These are phyloP conservation scores for Ptychochromis oligacanthus DNA, from an alignment of 2,113 vertebrate species.

Conservation along the genomic window DNA sequence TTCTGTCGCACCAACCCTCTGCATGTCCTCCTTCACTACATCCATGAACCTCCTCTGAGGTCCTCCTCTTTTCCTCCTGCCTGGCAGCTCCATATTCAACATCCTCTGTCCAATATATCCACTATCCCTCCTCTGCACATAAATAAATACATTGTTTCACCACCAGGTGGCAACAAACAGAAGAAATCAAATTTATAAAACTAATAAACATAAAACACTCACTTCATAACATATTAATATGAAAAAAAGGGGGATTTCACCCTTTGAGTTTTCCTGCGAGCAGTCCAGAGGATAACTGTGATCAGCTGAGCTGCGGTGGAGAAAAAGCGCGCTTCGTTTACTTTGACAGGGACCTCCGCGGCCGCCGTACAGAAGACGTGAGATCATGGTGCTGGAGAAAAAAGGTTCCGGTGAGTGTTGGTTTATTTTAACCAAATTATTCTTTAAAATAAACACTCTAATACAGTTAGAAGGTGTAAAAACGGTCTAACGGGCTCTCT, in stretches of 20 bases:
- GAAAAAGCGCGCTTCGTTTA: background rate
- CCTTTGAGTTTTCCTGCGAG: background rate
- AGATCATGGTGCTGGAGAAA: conserved; percentile 70
- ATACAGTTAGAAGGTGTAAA: background rate
- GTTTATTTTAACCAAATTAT: accelerated
- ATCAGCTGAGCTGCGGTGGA: too few species aligned
- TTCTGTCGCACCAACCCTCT: background rate
- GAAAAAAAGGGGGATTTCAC: background rate
- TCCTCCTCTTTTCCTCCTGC: background rate
- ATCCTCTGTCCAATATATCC: background rate
- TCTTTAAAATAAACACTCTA: background rate
- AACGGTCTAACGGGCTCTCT: background rate
- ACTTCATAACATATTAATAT: background rate
- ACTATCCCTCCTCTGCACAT: background rate
- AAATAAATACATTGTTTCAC: background rate
- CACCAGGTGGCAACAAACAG: background rate
- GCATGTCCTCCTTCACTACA: background rate
- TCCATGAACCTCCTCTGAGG: background rate
- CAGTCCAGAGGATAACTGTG: background rate
- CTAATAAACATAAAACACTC: background rate
- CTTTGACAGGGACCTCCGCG: background rate
- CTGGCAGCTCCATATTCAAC: background rate
- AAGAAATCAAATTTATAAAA: background rate
- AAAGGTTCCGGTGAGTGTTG: conserved; percentile 63
- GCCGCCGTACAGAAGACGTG: conserved; percentile 16